Percentiles rank a stretch among this genome's conserved stretches.
Evolutionary conservation across 1,140 invertebrate species (phyloP).

Genomic region (Tetragnatha versicolor): DNA sequence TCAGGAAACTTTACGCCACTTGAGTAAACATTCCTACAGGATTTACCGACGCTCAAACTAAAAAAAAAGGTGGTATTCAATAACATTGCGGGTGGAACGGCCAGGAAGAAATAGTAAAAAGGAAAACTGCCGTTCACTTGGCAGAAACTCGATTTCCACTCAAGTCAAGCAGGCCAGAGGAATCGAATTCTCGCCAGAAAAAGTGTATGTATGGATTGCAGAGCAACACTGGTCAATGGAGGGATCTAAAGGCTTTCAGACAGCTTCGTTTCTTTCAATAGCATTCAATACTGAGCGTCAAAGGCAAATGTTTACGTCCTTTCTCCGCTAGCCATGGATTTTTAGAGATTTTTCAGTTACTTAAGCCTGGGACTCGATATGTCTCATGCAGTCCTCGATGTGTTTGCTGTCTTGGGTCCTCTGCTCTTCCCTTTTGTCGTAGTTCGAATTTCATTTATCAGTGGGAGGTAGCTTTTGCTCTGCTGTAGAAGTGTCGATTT

Average conservation of each 20-base stretch:
- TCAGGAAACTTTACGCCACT: too few species aligned
- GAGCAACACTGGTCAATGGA: background rate
- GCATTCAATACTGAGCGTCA: constrained; percentile 9
- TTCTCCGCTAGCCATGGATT: background rate
- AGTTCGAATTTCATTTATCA: too few species aligned
- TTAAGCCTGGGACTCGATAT: too few species aligned
- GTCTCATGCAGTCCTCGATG: too few species aligned
- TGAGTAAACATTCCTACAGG: background rate
- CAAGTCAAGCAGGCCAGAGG: constrained; percentile 9
- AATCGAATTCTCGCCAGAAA: constrained; percentile 13
- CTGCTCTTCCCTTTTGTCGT: too few species aligned
- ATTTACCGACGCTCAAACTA: background rate
- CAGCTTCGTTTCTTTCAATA: too few species aligned
- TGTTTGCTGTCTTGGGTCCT: too few species aligned
- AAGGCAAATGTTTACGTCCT: constrained; percentile 13
- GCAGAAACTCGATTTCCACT: constrained; percentile 33
- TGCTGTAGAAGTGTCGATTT: too few species aligned
- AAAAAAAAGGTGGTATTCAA: constrained; percentile 20
- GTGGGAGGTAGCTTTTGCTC: too few species aligned
- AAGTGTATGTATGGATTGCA: background rate
- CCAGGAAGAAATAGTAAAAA: background rate
- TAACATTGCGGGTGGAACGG: constrained; percentile 7
- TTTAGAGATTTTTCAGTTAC: background rate
- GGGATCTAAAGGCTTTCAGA: background rate
- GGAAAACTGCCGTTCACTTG: background rate